These are phyloP conservation scores for Forbesichthys agassizii DNA, from an alignment of 2,113 vertebrate species.

Conservation along the genomic window DNA sequence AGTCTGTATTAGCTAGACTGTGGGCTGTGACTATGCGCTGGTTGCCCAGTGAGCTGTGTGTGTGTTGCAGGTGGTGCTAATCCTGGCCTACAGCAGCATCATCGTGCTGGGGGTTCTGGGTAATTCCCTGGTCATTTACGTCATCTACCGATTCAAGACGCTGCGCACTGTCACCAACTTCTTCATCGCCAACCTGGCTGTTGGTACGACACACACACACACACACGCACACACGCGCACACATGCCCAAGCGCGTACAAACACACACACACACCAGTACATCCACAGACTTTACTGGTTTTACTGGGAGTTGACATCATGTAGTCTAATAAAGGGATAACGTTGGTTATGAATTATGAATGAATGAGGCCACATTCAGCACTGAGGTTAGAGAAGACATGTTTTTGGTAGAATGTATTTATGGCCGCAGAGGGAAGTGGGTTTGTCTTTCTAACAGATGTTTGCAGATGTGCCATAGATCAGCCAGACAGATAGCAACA, in stretches of 20 bases:
- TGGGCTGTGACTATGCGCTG: not conserved
- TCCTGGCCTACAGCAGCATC: constrained; percentile 92
- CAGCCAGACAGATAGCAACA: no score
- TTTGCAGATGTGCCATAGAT: no score
- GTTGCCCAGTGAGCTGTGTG: not conserved
- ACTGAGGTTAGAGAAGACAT: no score
- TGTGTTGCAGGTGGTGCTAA: constrained; percentile 78
- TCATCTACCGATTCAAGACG: constrained; percentile 91
- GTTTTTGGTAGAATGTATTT: no score
- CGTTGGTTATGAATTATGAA: no score
- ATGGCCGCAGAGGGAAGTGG: no score
- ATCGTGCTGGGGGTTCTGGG: constrained; percentile 92
- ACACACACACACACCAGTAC: not conserved
- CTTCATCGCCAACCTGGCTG: constrained; percentile 93
- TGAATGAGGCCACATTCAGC: no score
- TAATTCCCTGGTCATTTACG: constrained; percentile 92
- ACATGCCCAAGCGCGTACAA: no score
- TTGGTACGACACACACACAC: constrained; percentile 48
- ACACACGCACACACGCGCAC: not conserved
- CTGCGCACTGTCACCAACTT: constrained; percentile 95
- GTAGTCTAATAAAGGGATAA: no score
- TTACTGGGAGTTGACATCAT: no score
- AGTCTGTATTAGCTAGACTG: not conserved
- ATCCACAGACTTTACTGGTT: no score
- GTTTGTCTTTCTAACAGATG: no score